Evolutionary conservation across 2,797 vertebrate genomes (phyloP).

Genomic region (Hydrocynus forskahlii): DNA sequence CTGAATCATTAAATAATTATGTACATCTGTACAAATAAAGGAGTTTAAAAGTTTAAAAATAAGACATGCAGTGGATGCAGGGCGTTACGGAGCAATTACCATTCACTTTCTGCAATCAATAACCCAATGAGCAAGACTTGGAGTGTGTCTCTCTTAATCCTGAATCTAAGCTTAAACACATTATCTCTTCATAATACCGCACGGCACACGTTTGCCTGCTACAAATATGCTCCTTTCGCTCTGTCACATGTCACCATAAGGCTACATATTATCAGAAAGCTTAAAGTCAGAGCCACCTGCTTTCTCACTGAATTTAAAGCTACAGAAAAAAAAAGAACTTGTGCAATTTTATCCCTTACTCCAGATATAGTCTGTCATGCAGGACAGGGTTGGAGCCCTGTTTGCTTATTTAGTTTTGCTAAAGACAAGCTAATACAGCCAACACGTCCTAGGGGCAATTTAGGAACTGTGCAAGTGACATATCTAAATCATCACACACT

Average conservation of each 20-base stretch:
- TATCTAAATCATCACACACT: no score
- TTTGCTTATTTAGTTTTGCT: neutral
- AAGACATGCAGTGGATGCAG: neutral
- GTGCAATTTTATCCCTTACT: neutral
- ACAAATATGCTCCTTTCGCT: slow-evolving; percentile 16
- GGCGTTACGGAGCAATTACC: neutral
- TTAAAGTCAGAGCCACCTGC: slow-evolving; percentile 7
- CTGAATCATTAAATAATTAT: neutral
- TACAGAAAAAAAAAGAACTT: neutral
- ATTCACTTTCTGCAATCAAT: neutral
- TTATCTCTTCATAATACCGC: slow-evolving; percentile 35
- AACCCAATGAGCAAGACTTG: neutral
- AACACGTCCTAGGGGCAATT: no score
- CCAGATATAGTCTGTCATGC: neutral
- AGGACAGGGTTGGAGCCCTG: no score
- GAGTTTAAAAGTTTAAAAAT: neutral
- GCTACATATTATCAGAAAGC: slow-evolving; percentile 6
- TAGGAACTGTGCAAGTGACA: no score
- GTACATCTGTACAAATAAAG: neutral
- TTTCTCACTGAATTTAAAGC: neutral
- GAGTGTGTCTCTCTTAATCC: slow-evolving; percentile 45
- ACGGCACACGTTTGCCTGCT: slow-evolving; percentile 13
- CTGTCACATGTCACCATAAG: slow-evolving; percentile 4
- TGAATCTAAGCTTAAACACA: slow-evolving; percentile 29
- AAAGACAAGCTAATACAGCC: neutral